Evolutionary conservation across 2,113 vertebrate species (phyloP).

Genomic region (Stigmatopora argus): DNA sequence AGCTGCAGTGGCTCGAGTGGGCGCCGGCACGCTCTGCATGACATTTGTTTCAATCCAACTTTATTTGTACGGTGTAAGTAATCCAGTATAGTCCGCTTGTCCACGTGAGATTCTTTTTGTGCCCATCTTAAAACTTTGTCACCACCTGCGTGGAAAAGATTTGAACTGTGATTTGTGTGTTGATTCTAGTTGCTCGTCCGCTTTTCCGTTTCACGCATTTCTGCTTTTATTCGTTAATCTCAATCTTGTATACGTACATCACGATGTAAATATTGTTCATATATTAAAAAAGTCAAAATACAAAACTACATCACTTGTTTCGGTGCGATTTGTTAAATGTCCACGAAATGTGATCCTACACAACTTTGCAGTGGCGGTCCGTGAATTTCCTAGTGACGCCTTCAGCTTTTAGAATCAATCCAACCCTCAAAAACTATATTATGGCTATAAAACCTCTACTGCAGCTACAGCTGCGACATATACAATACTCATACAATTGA

Average conservation of each 20-base stretch:
- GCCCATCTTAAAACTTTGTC: slow-evolving; percentile 38
- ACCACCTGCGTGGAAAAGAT: slow-evolving; percentile 14
- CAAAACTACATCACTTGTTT: slow-evolving; percentile 29
- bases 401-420: too few species aligned
- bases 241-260: slow-evolving; percentile 31
- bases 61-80: slow-evolving; percentile 52
- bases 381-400: too few species aligned
- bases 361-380: too few species aligned
- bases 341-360: too few species aligned
- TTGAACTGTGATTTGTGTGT: slow-evolving; percentile 43
- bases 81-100: slow-evolving; percentile 33
- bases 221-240: slow-evolving; percentile 28
- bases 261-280: slow-evolving; percentile 63
- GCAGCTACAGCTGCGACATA: too few species aligned
- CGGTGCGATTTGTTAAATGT: background rate
- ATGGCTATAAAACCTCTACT: too few species aligned
- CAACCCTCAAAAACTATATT: too few species aligned
- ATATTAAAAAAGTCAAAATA: slow-evolving; percentile 58
- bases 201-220: slow-evolving; percentile 37
- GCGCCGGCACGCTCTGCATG: slow-evolving; percentile 21
- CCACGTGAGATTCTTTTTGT: slow-evolving; percentile 43
- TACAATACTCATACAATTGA: too few species aligned
- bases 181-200: slow-evolving; percentile 38
- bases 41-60: slow-evolving; percentile 9
- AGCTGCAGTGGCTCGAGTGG: background rate